Base-by-base conservation (phyloP, 2,113 vertebrate species). In the Eclectus roratus region DNA sequence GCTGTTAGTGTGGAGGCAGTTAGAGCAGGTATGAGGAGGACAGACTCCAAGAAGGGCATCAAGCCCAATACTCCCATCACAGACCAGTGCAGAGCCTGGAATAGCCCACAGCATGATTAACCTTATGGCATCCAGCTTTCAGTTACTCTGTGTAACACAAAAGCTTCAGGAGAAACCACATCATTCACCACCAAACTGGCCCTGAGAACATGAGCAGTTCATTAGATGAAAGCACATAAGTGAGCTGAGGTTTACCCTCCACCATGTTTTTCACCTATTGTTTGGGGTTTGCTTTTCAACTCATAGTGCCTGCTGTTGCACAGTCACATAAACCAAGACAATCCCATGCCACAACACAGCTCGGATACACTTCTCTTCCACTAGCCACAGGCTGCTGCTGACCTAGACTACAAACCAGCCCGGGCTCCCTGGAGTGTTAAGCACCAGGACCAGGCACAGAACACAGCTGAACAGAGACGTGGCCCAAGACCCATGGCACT, bases 391-490 rank as follows among this genome's bases (percentile, higher is more conserved):
- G 35, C 31, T 78, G 52, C 65, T 16, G 5, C 43, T 14, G 23
- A 4, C 35, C 9, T 6, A 17, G 6, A 13, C 19, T 6, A 11
- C 8, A 5, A 20, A 3, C 39, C 39, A 24, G 17, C 13, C 12
- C 4, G 1, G 11, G 78, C 25, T 33, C 27, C 24, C 47, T 7
- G 19, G 2, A 6, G 23, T 1, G 25, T 15, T 5, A 27, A 70
- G 7, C 35, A 9, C 27, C 2, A 15, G 55, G 17, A 10, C 7
- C 12, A 8, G 60, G 29, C 9, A 12, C 7, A 11, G 27, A 2
- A 6, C 11, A 0, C 14, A 15, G 39, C 35, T 13, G 20, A 16
- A 9, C 9, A 1, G 11, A 13, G 52, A 28, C 6, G 13, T 0
- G 2, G 9, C 60, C 24, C 49, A 2, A 47, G 6, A 10, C 31